These are phyloP conservation scores for Phalacrocorax pelagicus DNA, from an alignment of 2,113 vertebrate genomes.

Conservation along the genomic window DNA sequence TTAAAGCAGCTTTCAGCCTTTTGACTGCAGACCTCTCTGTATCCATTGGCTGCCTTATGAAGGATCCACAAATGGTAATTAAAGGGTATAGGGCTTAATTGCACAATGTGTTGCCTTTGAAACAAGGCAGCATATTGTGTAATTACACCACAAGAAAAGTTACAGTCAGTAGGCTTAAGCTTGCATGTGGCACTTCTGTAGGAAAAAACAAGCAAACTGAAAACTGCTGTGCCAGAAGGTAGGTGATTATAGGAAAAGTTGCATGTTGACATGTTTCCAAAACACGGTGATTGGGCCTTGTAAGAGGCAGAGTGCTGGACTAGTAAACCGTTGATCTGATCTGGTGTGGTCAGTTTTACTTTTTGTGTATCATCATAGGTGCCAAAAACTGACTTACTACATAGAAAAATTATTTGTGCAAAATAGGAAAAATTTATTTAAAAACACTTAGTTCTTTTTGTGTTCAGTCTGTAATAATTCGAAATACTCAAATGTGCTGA, in stretches of 20 bases:
- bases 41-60: background rate
- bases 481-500: background rate
- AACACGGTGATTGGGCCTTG: rapidly evolving
- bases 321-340: background rate
- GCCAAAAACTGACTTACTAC: background rate
- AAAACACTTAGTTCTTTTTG: too few relatives aligned
- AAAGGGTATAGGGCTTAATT: background rate
- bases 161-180: background rate
- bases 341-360: rapidly evolving
- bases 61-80: background rate
- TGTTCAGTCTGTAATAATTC: background rate
- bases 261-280: rapidly evolving
- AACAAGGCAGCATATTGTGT: background rate
- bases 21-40: background rate
- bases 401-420: rapidly evolving
- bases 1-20: background rate
- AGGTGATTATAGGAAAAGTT: background rate
- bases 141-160: background rate
- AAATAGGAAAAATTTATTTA: background rate
- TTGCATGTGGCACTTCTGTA: background rate
- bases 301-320: too few relatives aligned
- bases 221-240: background rate
- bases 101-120: background rate
- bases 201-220: background rate
- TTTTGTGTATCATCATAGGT: rapidly evolving